Conservation (phyloP, 2,888 invertebrate genomes). For the Nycteola revayana region DNA sequence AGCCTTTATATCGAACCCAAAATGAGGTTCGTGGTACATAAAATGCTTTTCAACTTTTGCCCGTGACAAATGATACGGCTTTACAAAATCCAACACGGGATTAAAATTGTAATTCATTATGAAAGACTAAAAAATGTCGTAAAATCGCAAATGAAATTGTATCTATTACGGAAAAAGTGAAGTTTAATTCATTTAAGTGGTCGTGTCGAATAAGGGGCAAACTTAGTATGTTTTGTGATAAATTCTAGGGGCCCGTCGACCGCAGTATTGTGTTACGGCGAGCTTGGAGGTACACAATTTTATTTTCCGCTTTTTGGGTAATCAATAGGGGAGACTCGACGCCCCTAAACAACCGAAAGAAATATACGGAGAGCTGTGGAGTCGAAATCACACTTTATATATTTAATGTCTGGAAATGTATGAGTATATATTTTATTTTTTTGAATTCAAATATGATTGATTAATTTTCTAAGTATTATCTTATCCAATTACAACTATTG, state of each 20-base stretch:
- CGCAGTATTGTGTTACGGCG: constrained; percentile 60
- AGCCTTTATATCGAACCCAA: no score
- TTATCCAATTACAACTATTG: no score
- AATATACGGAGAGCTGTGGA: constrained; percentile 37
- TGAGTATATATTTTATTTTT: no score
- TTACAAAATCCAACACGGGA: constrained; percentile 14
- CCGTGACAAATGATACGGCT: constrained; percentile 13
- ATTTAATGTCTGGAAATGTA: no score
- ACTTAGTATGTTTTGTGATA: constrained; percentile 43
- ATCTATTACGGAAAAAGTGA: constrained; percentile 31
- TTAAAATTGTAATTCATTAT: constrained; percentile 36
- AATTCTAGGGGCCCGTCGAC: constrained; percentile 43
- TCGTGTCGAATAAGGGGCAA: constrained; percentile 34
- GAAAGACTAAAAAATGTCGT: constrained; percentile 22
- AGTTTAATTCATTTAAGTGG: constrained; percentile 67
- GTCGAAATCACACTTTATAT: constrained; percentile 25
- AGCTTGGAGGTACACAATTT: constrained; percentile 65
- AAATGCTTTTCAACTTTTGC: constrained; percentile 23
- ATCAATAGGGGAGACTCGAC: constrained; percentile 78
- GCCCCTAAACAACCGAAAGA: constrained; percentile 60
- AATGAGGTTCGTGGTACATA: constrained; percentile 1
- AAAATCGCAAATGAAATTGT: constrained; percentile 26
- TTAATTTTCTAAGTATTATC: no score
- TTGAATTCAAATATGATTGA: no score
- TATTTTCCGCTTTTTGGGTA: constrained; percentile 81